phyloP scores from a whole-genome alignment of 1,140 invertebrate species.

The Tyrophagus putrescentiae region DNA sequence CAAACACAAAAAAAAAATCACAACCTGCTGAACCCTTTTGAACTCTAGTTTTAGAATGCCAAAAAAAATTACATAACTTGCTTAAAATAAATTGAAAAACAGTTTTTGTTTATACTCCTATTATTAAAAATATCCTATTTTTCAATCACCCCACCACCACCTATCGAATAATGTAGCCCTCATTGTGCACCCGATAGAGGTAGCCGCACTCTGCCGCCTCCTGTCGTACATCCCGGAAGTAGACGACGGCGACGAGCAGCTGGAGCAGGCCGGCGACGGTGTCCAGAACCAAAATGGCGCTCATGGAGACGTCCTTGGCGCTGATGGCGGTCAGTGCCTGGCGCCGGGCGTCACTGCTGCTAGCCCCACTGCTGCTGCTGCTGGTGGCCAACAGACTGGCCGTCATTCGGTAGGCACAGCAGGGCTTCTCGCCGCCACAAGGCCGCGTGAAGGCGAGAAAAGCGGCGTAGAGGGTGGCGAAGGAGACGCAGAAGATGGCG shows the following conservation, averaged over 20 bases:
- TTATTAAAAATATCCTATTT: too few species aligned
- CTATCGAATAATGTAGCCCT: constrained; percentile 7
- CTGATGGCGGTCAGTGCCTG: not conserved
- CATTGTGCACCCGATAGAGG: constrained; percentile 7
- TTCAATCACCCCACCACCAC: too few species aligned
- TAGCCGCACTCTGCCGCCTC: constrained; percentile 11
- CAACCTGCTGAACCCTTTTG: too few species aligned
- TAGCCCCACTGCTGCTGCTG: too few species aligned
- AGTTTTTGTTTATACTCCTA: too few species aligned
- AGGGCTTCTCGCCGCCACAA: not conserved
- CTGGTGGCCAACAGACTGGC: not conserved
- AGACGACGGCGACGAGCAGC: constrained; percentile 4
- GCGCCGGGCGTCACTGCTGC: too few species aligned
- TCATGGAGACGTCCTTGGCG: constrained; percentile 4
- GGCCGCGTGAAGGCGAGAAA: constrained; percentile 3
- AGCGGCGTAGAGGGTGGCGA: constrained; percentile 6
- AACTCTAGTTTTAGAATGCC: too few species aligned
- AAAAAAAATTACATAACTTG: too few species aligned
- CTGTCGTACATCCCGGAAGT: constrained; percentile 10
- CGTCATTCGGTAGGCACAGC: not conserved
- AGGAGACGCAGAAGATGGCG: not conserved
- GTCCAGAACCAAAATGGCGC: constrained; percentile 1
- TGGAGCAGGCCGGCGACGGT: not conserved
- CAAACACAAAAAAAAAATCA: too few species aligned
- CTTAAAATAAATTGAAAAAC: too few species aligned